Evolutionary conservation across 30 jellyfish, hydroid and myxozoan genomes (phyloP).

Genomic region (Morbakka virulenta): DNA sequence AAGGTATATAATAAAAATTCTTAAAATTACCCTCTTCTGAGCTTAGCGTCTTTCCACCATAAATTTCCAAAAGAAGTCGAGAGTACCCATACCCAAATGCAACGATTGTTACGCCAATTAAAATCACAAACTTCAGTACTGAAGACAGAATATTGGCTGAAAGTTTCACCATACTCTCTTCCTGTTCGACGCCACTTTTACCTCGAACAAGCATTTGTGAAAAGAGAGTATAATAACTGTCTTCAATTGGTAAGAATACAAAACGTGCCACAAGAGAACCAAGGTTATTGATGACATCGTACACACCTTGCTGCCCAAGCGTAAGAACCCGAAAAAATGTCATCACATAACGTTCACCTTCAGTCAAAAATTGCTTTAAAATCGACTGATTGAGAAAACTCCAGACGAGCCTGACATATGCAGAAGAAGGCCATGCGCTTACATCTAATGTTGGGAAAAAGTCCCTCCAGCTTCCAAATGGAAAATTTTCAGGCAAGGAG

Average conservation of each 20-base stretch:
- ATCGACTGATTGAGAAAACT: slow-evolving; percentile 87
- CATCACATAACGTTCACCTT: slow-evolving; percentile 93
- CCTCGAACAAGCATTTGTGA: slow-evolving; percentile 81
- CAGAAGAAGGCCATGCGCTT: slow-evolving; percentile 9
- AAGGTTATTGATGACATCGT: slow-evolving; percentile 85
- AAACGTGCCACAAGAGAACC: slow-evolving; percentile 98
- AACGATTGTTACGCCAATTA: slow-evolving; percentile 67
- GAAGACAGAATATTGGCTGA: slow-evolving; percentile 58
- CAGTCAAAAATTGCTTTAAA: slow-evolving; percentile 88
- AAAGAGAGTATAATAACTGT: slow-evolving; percentile 82
- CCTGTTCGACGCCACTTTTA: slow-evolving; percentile 5
- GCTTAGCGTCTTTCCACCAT: slow-evolving; percentile 93
- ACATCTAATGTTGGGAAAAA: slow-evolving; percentile 44
- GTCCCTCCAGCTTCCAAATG: slow-evolving; percentile 41
- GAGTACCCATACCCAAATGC: slow-evolving; percentile 93
- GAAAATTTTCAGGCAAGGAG: slow-evolving; percentile 9
- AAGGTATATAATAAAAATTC: too few species aligned
- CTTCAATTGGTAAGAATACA: slow-evolving; percentile 92
- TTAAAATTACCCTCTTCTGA: slow-evolving; percentile 84
- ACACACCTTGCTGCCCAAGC: slow-evolving; percentile 86
- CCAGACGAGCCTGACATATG: slow-evolving; percentile 40
- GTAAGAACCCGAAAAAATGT: slow-evolving; percentile 69
- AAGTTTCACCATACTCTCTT: slow-evolving; percentile 15
- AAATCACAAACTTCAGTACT: slow-evolving; percentile 84
- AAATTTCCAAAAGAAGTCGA: slow-evolving; percentile 68